A percentile compares a stretch with the other conserved stretches of the same genome.
Conservation (phyloP, 2,888 invertebrate species). For the Leptopterna dolabrata region DNA sequence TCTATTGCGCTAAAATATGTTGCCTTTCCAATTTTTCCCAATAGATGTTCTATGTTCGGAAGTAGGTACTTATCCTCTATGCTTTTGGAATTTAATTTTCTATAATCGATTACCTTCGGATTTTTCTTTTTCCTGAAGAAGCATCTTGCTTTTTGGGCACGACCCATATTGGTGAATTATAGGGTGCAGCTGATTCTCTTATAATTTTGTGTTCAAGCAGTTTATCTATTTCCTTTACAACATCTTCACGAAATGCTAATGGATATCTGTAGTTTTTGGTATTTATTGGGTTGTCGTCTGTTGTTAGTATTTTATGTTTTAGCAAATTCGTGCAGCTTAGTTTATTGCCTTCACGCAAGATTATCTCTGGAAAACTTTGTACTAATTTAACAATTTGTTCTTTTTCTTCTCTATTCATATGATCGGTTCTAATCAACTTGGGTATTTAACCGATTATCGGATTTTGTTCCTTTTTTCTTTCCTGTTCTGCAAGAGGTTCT, state of each 20-base stretch:
- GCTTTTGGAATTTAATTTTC: background rate
- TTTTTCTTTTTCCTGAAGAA: background rate
- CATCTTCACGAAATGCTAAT: background rate
- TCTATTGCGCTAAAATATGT: background rate
- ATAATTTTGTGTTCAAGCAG: background rate
- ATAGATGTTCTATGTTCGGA: background rate
- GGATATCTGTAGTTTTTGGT: background rate
- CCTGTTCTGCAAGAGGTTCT: too few species aligned
- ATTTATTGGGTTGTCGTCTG: background rate
- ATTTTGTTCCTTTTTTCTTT: too few species aligned
- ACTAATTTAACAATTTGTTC: background rate
- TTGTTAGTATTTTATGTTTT: background rate
- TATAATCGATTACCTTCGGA: background rate
- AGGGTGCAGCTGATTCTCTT: background rate
- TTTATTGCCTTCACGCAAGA: background rate
- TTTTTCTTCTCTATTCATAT: background rate
- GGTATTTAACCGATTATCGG: too few species aligned
- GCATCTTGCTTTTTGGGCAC: background rate
- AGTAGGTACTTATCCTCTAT: background rate
- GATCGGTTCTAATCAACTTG: background rate
- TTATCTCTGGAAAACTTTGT: background rate
- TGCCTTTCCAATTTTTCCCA: background rate
- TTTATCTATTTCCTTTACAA: background rate
- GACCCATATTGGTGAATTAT: background rate
- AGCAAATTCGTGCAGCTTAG: background rate